Percentiles rank a stretch among this genome's conserved stretches.
Evolutionary conservation across 2,888 invertebrate species (phyloP).

Genomic region (Pinctada fucata): DNA sequence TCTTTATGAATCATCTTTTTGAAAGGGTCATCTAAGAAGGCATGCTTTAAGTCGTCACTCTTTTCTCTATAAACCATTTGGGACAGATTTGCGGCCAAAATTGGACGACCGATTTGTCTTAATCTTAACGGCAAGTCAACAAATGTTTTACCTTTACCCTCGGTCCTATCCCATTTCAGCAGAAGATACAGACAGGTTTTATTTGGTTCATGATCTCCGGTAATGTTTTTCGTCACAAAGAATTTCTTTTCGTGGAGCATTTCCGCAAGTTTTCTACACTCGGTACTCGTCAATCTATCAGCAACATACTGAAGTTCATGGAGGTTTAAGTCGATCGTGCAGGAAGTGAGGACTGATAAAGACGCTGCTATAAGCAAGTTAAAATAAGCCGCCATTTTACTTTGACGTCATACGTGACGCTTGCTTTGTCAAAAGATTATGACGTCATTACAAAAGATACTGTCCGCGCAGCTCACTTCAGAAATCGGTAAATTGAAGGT

Average conservation of each 20-base stretch:
- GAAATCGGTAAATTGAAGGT: too few species aligned
- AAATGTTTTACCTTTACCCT: slow-evolving; percentile 61
- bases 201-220: slow-evolving; percentile 38
- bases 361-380: slow-evolving; percentile 5
- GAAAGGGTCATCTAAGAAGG: slow-evolving; percentile 60
- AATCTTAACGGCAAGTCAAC: slow-evolving; percentile 64
- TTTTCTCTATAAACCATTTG: slow-evolving; percentile 61
- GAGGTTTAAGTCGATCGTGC: slow-evolving; percentile 64
- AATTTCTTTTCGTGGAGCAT: slow-evolving; percentile 54
- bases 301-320: slow-evolving; percentile 68
- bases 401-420: too few species aligned
- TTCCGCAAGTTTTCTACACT: slow-evolving; percentile 59
- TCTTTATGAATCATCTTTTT: slow-evolving; percentile 50
- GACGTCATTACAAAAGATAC: too few species aligned
- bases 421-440: too few species aligned
- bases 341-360: not conserved
- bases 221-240: slow-evolving; percentile 40
- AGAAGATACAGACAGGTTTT: slow-evolving; percentile 60
- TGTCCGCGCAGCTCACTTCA: too few species aligned
- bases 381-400: not conserved
- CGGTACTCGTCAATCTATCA: slow-evolving; percentile 59
- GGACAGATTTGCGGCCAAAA: slow-evolving; percentile 63
- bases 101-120: slow-evolving; percentile 59
- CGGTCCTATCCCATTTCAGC: slow-evolving; percentile 59
- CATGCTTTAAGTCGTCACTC: slow-evolving; percentile 50